Percentiles rank a stretch among this genome's conserved stretches.
phyloP scores from a whole-genome alignment of 2,797 vertebrate species.

The Oceanodroma leucorhoa region DNA sequence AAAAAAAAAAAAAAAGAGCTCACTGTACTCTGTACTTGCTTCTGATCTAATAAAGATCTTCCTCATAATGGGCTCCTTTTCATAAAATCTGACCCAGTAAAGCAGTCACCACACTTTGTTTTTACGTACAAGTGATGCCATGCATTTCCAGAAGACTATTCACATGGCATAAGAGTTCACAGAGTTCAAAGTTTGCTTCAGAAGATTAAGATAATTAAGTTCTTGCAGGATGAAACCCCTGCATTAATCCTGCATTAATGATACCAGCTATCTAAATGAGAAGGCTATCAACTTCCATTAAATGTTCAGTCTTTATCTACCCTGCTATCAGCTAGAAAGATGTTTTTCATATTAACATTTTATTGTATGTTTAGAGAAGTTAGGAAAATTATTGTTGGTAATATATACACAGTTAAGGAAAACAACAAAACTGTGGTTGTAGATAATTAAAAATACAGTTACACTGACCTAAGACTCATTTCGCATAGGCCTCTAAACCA shows the following conservation, averaged over 20 bases:
- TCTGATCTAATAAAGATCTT: background rate
- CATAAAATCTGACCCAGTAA: background rate
- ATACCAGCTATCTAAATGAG: background rate
- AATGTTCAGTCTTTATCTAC: background rate
- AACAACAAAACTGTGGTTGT: background rate
- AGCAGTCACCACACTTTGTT: background rate
- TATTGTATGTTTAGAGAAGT: background rate
- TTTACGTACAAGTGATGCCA: background rate
- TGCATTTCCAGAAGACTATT: background rate
- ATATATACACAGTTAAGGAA: background rate
- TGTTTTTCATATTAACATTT: background rate
- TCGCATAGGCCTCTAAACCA: background rate
- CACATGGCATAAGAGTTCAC: background rate
- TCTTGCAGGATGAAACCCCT: background rate
- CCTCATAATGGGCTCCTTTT: background rate
- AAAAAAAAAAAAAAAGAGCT: background rate
- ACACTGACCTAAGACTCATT: background rate
- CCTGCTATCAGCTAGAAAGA: background rate
- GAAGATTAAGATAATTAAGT: background rate
- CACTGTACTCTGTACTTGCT: background rate
- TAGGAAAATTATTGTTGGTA: background rate
- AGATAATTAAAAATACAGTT: background rate
- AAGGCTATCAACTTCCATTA: background rate
- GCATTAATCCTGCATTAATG: background rate
- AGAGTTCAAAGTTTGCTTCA: background rate